Conservation (phyloP, 1,140 invertebrate genomes). For the Macrostomum lignano region DNA sequence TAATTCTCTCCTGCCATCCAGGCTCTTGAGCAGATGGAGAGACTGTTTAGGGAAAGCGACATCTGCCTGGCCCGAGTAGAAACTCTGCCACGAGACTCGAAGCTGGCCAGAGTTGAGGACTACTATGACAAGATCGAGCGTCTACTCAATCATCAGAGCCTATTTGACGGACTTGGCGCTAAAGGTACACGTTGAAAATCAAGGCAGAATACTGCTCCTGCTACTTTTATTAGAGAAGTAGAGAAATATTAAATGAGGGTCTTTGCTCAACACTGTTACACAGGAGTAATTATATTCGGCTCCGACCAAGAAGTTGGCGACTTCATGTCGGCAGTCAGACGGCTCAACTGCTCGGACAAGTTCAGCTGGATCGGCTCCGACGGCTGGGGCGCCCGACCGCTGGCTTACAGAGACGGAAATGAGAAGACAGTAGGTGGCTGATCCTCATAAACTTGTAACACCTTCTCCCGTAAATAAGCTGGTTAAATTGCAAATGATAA, state of each 20-base stretch:
- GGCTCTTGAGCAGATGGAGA: conserved; percentile 64
- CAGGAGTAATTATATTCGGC: conserved; percentile 68
- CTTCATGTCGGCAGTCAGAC: conserved; percentile 57
- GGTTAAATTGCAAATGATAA: too few species aligned
- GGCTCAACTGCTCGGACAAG: conserved; percentile 52
- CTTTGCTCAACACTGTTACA: not conserved
- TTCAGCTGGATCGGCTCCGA: conserved; percentile 84
- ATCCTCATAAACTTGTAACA: too few species aligned
- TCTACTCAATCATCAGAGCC: conserved; percentile 17
- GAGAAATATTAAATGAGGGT: too few species aligned
- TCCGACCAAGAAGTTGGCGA: conserved; percentile 80
- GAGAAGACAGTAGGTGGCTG: too few species aligned
- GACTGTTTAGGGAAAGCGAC: conserved; percentile 40
- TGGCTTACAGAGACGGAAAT: not conserved
- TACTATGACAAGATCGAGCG: conserved; percentile 56
- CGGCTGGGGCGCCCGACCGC: conserved; percentile 50
- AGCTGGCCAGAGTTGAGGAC: conserved; percentile 47
- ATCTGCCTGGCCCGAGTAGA: conserved; percentile 76
- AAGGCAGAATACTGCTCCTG: too few species aligned
- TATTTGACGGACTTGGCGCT: conserved; percentile 1
- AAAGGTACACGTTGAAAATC: not conserved
- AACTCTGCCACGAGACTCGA: conserved; percentile 63
- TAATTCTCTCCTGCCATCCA: conserved; percentile 25
- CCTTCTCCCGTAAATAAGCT: too few species aligned
- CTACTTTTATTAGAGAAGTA: too few species aligned